Evolutionary conservation across 2,113 vertebrate genomes (phyloP).

Genomic region (Corydoras sp.): DNA sequence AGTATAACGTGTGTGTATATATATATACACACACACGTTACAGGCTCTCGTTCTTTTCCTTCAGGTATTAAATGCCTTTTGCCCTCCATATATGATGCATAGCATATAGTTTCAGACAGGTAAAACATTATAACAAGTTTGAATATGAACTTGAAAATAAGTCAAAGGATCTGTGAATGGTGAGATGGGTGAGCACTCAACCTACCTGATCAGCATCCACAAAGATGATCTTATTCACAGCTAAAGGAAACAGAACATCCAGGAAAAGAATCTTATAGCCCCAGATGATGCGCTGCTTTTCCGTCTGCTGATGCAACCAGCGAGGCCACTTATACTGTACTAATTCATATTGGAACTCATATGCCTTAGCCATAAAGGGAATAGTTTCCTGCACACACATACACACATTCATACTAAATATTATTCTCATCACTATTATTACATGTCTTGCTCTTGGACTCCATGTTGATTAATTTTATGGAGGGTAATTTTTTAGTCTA

Average conservation of each 20-base stretch:
- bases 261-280: slow-evolving; percentile 98
- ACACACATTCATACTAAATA: neutral
- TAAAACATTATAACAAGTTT: no score
- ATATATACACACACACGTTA: no score
- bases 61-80: no score
- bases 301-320: slow-evolving; percentile 91
- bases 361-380: slow-evolving; percentile 82
- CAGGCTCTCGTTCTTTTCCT: no score
- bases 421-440: no score
- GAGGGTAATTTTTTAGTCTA: no score
- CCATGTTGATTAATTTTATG: no score
- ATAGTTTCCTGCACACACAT: slow-evolving; percentile 76
- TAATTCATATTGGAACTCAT: slow-evolving; percentile 87
- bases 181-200: slow-evolving; percentile 42
- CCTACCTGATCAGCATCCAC: slow-evolving; percentile 90
- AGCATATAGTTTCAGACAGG: no score
- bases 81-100: no score
- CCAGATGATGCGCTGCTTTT: slow-evolving; percentile 97
- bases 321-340: slow-evolving; percentile 95
- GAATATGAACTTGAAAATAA: no score
- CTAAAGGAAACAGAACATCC: slow-evolving; percentile 93
- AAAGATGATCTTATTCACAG: slow-evolving; percentile 96
- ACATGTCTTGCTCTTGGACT: no score
- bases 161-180: neutral
- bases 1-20: neutral